These are phyloP conservation scores for Melanostoma scalare DNA, from an alignment of 2,888 invertebrate genomes.

Conservation along the genomic window DNA sequence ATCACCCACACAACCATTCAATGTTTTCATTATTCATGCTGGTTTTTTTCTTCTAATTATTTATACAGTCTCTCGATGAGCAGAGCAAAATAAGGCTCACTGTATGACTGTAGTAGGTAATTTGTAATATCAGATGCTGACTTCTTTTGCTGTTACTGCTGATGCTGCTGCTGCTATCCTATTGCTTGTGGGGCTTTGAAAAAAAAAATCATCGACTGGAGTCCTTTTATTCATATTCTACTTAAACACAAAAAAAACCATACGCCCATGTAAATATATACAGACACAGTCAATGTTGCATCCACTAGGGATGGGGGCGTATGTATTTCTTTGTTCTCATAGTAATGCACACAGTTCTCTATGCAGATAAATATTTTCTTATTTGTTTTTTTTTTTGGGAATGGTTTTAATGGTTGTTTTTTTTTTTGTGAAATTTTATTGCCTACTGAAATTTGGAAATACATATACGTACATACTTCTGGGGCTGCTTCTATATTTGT, in stretches of 20 bases:
- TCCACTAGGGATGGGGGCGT: slow-evolving; percentile 43
- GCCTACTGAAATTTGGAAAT: slow-evolving; percentile 33
- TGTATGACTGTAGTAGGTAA: slow-evolving; percentile 24
- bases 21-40: slow-evolving; percentile 18
- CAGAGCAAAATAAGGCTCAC: slow-evolving; percentile 6
- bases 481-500: slow-evolving; percentile 35
- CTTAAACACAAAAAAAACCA: slow-evolving; percentile 26
- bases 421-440: slow-evolving; percentile 36
- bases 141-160: slow-evolving; percentile 21
- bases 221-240: slow-evolving; percentile 30
- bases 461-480: slow-evolving; percentile 6
- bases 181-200: slow-evolving; percentile 52
- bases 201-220: slow-evolving; percentile 32
- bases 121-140: slow-evolving; percentile 39
- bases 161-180: slow-evolving; percentile 16
- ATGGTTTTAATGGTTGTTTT: slow-evolving; percentile 66
- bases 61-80: slow-evolving; percentile 28
- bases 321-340: slow-evolving; percentile 60
- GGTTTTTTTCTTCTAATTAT: not conserved
- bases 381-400: slow-evolving; percentile 37
- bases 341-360: slow-evolving; percentile 50
- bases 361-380: slow-evolving; percentile 30
- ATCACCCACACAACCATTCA: slow-evolving; percentile 9
- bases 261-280: slow-evolving; percentile 36
- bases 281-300: slow-evolving; percentile 43